Evolutionary conservation across 2,888 invertebrate genomes (phyloP).

Genomic region (Amphiduros pacificus): DNA sequence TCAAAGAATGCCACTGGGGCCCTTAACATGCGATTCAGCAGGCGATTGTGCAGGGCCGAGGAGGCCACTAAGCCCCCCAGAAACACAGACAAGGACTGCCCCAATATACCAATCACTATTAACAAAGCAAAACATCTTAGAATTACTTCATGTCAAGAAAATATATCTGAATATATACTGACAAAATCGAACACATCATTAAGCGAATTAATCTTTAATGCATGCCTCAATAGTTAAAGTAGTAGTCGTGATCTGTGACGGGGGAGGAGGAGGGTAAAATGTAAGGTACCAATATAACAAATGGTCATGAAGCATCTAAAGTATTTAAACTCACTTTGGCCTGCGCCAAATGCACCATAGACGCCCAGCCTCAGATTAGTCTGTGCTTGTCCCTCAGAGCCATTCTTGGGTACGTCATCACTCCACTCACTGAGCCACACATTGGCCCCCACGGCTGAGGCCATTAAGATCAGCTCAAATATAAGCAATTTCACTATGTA

Average conservation of each 20-base stretch:
- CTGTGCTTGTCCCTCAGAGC: constrained; percentile 32
- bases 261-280: too few relatives aligned
- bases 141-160: not conserved
- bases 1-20: not conserved
- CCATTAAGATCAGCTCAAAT: constrained; percentile 9
- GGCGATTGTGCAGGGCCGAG: not conserved
- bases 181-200: not conserved
- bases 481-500: constrained; percentile 38
- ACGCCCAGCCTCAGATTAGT: constrained; percentile 59
- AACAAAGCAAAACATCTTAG: not conserved
- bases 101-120: not conserved
- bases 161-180: not conserved
- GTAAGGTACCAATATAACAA: not conserved
- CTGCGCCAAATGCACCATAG: constrained; percentile 57
- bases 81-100: not conserved
- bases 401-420: constrained; percentile 31
- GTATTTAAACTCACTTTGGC: constrained; percentile 21
- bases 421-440: constrained; percentile 44
- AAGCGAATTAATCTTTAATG: not conserved
- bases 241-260: too few relatives aligned
- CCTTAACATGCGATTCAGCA: not conserved
- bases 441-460: constrained; percentile 18
- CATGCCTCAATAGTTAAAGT: not conserved
- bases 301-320: not conserved
- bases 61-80: not conserved